Base-by-base conservation (phyloP, 2,888 invertebrate genomes). In the Cheilosia variabilis region DNA sequence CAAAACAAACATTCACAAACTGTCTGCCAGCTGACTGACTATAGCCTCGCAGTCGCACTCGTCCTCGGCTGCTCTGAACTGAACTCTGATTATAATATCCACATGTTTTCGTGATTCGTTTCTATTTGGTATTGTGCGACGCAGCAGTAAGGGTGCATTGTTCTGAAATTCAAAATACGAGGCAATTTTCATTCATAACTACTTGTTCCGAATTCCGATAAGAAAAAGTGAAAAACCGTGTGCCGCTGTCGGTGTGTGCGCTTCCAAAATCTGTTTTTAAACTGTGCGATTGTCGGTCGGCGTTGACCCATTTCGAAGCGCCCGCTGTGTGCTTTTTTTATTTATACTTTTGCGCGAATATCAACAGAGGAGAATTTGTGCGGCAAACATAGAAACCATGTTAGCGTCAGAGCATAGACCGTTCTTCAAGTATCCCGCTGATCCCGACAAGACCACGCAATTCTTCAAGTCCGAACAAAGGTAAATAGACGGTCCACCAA, bases 381-480 rank as follows among this genome's bases (percentile, higher is more conserved):
- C 6, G n/a, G 45, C 17, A 7, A 62, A 19, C 22, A 4, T 34
- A 34, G 37, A 31, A 60, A 52, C 5, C 10, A 84, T 80, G 84
- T 22, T 80, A 66, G 84, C 84, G 15, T 84, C 80, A 7, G 84
- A 84, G 50, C 80, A 71, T 60, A 80, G 84, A 71, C 84, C 84
- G 9, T 80, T 60, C 57, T 84, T 84, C 10, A 84, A 84, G 27
- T 84, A 84, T 66, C 80, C 84, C 15, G 84, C 84, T n/a, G 84
- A 84, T 71, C 84, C 84, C 5, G 69, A 84, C 17, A 75, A 84
- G 10, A 60, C 69, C 22, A 58, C 80, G 17, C 65, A 69, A 31
- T 84, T 80, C 53, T 84, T 84, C 62, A 84, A 71, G 37, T 24
- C 75, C 41, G 84, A 84, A 43, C 84, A 84, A 66, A 84, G 84